Percentiles rank a stretch among this genome's conserved stretches.
phyloP scores from a whole-genome alignment of 2,888 invertebrate genomes.

The Flexamia atlantica region DNA sequence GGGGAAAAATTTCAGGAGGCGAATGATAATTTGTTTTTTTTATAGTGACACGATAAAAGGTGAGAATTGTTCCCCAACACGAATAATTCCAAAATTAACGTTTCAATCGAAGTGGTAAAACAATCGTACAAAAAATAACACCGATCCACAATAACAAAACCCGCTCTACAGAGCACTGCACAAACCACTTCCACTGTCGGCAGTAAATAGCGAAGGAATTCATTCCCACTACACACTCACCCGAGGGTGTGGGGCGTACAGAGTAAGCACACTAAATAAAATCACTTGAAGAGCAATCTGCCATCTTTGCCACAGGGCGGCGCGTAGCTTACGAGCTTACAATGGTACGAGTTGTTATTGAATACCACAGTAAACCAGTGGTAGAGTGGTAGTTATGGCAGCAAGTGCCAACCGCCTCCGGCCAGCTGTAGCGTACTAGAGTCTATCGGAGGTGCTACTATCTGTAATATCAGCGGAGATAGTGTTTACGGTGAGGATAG shows the following conservation, averaged over 20 bases:
- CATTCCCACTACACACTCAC: background rate
- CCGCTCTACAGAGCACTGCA: too few species aligned
- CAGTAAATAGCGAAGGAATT: background rate
- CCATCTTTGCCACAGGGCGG: constrained; percentile 25
- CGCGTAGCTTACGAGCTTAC: background rate
- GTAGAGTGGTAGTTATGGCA: constrained; percentile 12
- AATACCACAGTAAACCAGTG: background rate
- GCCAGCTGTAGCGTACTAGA: background rate
- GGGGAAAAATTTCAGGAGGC: too few species aligned
- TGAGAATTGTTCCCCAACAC: too few species aligned
- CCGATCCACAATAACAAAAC: too few species aligned
- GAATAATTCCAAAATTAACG: too few species aligned
- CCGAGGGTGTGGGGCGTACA: background rate
- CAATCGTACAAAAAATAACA: too few species aligned
- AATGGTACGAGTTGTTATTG: background rate
- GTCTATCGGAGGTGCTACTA: constrained; percentile 8
- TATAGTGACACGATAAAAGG: too few species aligned
- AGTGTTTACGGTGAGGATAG: constrained; percentile 11
- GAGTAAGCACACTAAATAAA: constrained; percentile 16
- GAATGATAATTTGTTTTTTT: too few species aligned
- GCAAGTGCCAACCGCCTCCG: constrained; percentile 15
- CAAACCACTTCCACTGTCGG: too few species aligned
- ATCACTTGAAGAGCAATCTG: constrained; percentile 23
- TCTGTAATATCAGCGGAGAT: constrained; percentile 33
- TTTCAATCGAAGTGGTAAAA: too few species aligned